A percentile compares a stretch with the other conserved stretches of the same genome.
Evolutionary conservation across 2,888 invertebrate genomes (phyloP).

Genomic region (Drosophila rubida): DNA sequence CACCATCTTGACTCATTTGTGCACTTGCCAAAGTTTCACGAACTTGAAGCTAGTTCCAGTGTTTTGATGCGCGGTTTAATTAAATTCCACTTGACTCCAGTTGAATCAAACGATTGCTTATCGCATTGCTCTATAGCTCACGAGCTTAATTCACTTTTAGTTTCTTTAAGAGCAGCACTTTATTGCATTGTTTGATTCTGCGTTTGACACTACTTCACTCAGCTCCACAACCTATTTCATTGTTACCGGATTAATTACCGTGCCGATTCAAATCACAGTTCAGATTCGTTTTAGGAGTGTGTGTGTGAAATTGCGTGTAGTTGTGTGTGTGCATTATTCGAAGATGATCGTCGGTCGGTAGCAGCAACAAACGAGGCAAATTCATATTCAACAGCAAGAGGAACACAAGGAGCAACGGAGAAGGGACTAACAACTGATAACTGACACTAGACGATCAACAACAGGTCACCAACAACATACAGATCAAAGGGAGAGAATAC

Average conservation of each 20-base stretch:
- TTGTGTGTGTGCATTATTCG: conserved; percentile 13
- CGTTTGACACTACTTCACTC: background rate
- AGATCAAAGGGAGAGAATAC: conserved; percentile 3
- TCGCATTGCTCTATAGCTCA: background rate
- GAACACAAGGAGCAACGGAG: conserved; percentile 37
- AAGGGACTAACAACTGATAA: conserved; percentile 28
- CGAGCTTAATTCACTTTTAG: background rate
- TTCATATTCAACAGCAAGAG: conserved; percentile 46
- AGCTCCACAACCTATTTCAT: background rate
- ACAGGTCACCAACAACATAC: conserved; percentile 34
- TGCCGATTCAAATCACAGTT: background rate
- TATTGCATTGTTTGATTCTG: background rate
- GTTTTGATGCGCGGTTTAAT: background rate
- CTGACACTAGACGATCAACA: conserved; percentile 50
- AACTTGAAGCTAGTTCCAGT: conserved; percentile 9
- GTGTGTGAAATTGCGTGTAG: conserved; percentile 10
- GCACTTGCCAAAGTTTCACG: conserved; percentile 2
- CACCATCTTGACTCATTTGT: conserved; percentile 84
- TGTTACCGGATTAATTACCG: background rate
- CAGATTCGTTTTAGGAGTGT: background rate
- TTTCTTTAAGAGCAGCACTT: too few species aligned
- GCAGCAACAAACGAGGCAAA: conserved; percentile 63
- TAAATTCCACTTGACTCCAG: conserved; percentile 1
- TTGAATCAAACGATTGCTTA: too few species aligned
- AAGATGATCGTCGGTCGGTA: conserved; percentile 10